These are phyloP conservation scores for Chaetodon trifascialis DNA, from an alignment of 2,113 vertebrate genomes.

Conservation along the genomic window DNA sequence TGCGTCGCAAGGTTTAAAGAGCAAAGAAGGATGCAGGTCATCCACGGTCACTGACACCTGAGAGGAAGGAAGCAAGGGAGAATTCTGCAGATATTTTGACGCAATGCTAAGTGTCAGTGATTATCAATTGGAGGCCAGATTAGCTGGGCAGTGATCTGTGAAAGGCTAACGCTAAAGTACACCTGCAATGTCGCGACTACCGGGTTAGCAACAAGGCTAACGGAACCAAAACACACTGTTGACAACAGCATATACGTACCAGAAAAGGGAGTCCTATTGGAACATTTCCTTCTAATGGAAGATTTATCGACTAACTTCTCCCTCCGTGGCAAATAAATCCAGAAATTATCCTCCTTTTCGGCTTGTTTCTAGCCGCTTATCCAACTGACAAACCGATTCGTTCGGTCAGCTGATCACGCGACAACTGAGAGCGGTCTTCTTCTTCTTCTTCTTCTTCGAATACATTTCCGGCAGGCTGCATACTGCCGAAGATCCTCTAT, in stretches of 20 bases:
- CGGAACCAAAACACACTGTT: constrained; percentile 23
- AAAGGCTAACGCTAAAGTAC: constrained; percentile 31
- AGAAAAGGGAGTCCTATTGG: constrained; percentile 39
- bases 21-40: background rate
- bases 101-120: too few relatives aligned
- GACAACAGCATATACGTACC: constrained; percentile 50
- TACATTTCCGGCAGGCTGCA: too few relatives aligned
- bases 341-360: constrained; percentile 22
- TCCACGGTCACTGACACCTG: background rate
- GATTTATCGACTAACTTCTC: fast-evolving
- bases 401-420: constrained; percentile 73
- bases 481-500: too few relatives aligned
- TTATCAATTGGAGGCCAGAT: background rate
- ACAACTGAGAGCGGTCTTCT: background rate
- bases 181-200: constrained; percentile 65
- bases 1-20: background rate
- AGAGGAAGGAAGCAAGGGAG: background rate
- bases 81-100: background rate
- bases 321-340: background rate
- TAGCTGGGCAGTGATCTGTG: constrained; percentile 3
- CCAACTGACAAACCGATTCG: background rate
- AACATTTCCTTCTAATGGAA: constrained; percentile 49
- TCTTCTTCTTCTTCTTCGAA: too few relatives aligned
- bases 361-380: constrained; percentile 65
- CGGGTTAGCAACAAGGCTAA: constrained; percentile 50